Evolutionary conservation across 2,888 invertebrate species (phyloP).

Genomic region (Drosophila seclusa): DNA sequence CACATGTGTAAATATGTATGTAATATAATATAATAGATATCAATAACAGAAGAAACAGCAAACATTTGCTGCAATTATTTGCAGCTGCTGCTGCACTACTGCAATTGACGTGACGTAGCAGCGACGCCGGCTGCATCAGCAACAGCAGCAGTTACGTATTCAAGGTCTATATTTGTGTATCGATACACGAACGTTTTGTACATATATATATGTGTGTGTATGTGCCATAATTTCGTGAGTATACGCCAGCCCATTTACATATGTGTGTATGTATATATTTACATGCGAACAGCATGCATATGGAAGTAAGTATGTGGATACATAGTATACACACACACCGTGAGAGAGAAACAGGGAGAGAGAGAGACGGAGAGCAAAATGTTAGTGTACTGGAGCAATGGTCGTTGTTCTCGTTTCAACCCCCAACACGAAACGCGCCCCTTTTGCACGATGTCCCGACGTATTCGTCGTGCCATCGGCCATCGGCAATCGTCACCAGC

Average conservation of each 20-base stretch:
- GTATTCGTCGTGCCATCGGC: constrained; percentile 10
- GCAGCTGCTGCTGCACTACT: constrained; percentile 26
- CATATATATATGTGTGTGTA: constrained; percentile 12
- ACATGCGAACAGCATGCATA: constrained; percentile 17
- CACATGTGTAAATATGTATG: neutral
- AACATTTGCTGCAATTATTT: constrained; percentile 31
- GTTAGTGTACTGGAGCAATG: constrained; percentile 57
- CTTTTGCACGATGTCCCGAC: constrained; percentile 58
- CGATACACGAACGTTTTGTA: constrained; percentile 53
- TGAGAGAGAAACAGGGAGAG: neutral
- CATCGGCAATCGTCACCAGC: constrained; percentile 43
- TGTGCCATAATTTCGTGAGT: constrained; percentile 43
- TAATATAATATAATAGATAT: constrained; percentile 7
- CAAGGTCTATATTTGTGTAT: constrained; percentile 77
- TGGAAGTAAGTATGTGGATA: constrained; percentile 7
- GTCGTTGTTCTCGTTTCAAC: constrained; percentile 60
- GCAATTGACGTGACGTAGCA: constrained; percentile 52
- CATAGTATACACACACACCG: constrained; percentile 53
- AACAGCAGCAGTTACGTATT: constrained; percentile 59
- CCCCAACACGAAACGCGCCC: constrained; percentile 67
- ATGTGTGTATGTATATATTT: constrained; percentile 12
- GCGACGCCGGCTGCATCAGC: constrained; percentile 27
- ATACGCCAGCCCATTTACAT: constrained; percentile 41
- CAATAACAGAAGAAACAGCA: neutral
- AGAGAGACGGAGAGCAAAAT: constrained; percentile 10